A percentile compares a stretch with the other conserved stretches of the same genome.
Conservation (phyloP, 1,140 invertebrate species). For the Ostrea denselamellosa region DNA sequence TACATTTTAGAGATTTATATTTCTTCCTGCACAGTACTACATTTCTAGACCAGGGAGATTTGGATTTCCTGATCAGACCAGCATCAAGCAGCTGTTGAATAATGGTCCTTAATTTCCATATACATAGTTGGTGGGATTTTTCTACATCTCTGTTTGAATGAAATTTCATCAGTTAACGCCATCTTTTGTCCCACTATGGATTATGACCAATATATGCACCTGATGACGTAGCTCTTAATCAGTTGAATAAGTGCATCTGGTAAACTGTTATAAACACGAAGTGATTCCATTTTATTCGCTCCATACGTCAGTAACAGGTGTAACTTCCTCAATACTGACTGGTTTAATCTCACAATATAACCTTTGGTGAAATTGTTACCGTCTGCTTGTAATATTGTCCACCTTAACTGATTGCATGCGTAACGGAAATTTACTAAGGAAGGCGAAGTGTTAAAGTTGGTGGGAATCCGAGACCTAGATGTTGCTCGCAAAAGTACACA, state of each 20-base stretch:
- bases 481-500: no score
- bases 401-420: conserved; percentile 26
- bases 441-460: no score
- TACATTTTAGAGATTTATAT: not conserved
- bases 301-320: no score
- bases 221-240: not conserved
- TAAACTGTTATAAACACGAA: no score
- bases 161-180: not conserved
- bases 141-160: not conserved
- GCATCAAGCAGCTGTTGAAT: not conserved
- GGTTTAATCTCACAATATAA: no score
- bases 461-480: no score
- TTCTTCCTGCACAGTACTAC: not conserved
- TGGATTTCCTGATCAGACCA: not conserved
- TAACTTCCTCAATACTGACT: no score
- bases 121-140: not conserved
- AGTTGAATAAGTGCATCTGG: not conserved
- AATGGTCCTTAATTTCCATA: not conserved
- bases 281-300: no score
- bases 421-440: not conserved
- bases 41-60: not conserved
- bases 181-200: not conserved
- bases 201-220: no score
- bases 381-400: conserved; percentile 49
- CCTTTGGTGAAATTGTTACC: conserved; percentile 42